A percentile compares a stretch with the other conserved stretches of the same genome.
phyloP scores from a whole-genome alignment of 2,888 invertebrate species.

The Pilophorus perplexus region DNA sequence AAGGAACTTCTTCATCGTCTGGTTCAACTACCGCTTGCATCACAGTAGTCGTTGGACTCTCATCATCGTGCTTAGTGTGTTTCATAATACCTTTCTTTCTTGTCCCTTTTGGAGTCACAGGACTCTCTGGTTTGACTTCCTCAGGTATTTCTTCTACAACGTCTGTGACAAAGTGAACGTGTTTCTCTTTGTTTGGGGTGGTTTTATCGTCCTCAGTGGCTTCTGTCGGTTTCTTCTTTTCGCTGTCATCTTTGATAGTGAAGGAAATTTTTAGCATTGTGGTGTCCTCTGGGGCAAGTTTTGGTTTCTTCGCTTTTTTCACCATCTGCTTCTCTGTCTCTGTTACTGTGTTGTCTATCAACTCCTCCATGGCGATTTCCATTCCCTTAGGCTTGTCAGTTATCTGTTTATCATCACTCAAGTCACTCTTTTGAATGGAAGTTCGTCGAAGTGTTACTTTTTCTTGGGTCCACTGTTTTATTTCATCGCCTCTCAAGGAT shows the following conservation, averaged over 20 bases:
- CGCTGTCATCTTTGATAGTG: slow-evolving; percentile 6
- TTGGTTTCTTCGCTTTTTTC: slow-evolving; percentile 11
- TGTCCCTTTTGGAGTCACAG: slow-evolving; percentile 27
- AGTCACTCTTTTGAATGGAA: slow-evolving; percentile 49
- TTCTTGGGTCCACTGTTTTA: slow-evolving; percentile 53
- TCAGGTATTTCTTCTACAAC: slow-evolving; percentile 52
- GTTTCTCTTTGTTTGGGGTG: slow-evolving; percentile 42
- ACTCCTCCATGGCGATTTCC: background rate
- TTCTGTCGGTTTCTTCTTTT: background rate
- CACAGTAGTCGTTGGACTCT: slow-evolving; percentile 33
- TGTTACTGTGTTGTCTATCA: background rate
- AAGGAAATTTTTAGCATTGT: slow-evolving; percentile 39
- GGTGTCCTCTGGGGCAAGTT: slow-evolving; percentile 22
- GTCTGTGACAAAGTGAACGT: slow-evolving; percentile 50
- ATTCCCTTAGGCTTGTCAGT: background rate
- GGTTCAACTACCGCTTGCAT: slow-evolving; percentile 43
- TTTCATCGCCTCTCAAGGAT: slow-evolving; percentile 38
- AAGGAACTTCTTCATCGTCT: slow-evolving; percentile 42
- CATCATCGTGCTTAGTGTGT: slow-evolving; percentile 44
- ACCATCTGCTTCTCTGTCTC: background rate
- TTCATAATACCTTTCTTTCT: slow-evolving; percentile 47
- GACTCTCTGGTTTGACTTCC: slow-evolving; percentile 40
- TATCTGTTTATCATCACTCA: slow-evolving; percentile 43
- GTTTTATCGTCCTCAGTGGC: slow-evolving; percentile 19
- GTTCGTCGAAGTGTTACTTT: slow-evolving; percentile 51